Percentiles rank a stretch among this genome's conserved stretches.
These are phyloP conservation scores for Drosophila vallismaia DNA, from an alignment of 2,888 invertebrate genomes.

Conservation along the genomic window DNA sequence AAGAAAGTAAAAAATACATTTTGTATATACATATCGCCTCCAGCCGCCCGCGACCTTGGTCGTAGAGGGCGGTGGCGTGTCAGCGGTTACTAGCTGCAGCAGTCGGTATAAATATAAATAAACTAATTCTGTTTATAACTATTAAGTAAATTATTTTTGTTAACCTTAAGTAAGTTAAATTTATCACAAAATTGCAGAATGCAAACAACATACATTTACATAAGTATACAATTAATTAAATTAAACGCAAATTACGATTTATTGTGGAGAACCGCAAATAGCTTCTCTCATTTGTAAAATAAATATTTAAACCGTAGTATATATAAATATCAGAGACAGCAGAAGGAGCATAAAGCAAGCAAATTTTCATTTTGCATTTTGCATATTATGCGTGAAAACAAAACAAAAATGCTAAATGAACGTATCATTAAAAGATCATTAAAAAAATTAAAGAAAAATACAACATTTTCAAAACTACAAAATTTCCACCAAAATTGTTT, in stretches of 20 bases:
- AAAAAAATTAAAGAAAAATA: conserved; percentile 59
- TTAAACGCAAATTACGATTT: conserved; percentile 64
- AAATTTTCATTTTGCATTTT: conserved; percentile 17
- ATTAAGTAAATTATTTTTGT: conserved; percentile 56
- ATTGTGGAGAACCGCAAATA: conserved; percentile 47
- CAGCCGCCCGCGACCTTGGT: conserved; percentile 28
- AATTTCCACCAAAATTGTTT: conserved; percentile 63
- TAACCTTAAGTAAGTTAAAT: conserved; percentile 56
- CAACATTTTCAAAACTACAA: conserved; percentile 46
- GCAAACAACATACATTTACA: conserved; percentile 52
- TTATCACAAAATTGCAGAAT: conserved; percentile 41
- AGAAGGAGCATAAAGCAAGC: conserved; percentile 6
- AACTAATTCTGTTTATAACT: conserved; percentile 35
- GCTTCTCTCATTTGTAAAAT: conserved; percentile 38
- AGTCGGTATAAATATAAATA: conserved; percentile 49
- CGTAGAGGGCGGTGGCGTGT: conserved; percentile 58
- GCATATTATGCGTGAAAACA: conserved; percentile 37
- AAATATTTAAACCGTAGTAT: conserved; percentile 59
- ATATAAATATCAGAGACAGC: background rate
- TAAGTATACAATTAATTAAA: conserved; percentile 80
- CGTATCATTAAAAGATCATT: conserved; percentile 67
- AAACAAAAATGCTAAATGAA: conserved; percentile 46
- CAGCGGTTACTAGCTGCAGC: conserved; percentile 37
- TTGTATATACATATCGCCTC: conserved; percentile 76
- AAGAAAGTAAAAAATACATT: conserved; percentile 78